Evolutionary conservation across 2,888 invertebrate species (phyloP), one percentile per base, ranked within the genome.

Genomic region (Andrena flavipes): DNA sequence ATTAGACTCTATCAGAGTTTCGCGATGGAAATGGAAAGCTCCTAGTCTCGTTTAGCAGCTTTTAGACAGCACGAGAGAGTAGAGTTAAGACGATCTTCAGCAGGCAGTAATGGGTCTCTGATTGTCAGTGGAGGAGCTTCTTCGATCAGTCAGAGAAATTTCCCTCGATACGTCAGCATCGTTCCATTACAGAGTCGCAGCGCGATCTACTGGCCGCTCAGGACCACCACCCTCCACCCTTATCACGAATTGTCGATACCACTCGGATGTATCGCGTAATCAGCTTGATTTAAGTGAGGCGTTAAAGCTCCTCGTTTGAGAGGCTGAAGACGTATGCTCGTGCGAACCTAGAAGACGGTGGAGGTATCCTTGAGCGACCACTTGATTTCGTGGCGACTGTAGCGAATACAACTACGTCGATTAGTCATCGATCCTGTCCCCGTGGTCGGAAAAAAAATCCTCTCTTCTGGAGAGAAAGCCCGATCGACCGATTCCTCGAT

Each of bases 401-500:
- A 56, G 88, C 63, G 78, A 88, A 90, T 90, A 90, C 84, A 89
- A 82, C 80, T 86, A 88, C 84, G 87, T 87, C 86, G 85, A 91
- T 33, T 91, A 92, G 90, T 92, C 90, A 92, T 89, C 90, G 90
- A 91, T 87, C 89, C 89, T 90, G 88, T 87, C 90, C 89, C 84
- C 87, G 29, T 35, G 29, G 33, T n/a, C 30, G 8, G 13, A 62
- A 20, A 6, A 85, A 63, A 16, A 60, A 60, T 60, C 10, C 20
- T 26, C 56, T 13, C 10, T 26, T 20, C 68, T 49, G 29, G 13
- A 8, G 30, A 29, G 33, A 62, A 67, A 49, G 51, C 23, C 42
- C 42, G 59, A 23, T 56, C 42, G 63, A 42, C 42, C 63, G 63
- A 63, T 63, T 63, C 42, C 63, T 42, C 60, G 59, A 70, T 70